phyloP scores from a whole-genome alignment of 92 coral and sea anemone genomes.

The Palythoa heliodiscus region DNA sequence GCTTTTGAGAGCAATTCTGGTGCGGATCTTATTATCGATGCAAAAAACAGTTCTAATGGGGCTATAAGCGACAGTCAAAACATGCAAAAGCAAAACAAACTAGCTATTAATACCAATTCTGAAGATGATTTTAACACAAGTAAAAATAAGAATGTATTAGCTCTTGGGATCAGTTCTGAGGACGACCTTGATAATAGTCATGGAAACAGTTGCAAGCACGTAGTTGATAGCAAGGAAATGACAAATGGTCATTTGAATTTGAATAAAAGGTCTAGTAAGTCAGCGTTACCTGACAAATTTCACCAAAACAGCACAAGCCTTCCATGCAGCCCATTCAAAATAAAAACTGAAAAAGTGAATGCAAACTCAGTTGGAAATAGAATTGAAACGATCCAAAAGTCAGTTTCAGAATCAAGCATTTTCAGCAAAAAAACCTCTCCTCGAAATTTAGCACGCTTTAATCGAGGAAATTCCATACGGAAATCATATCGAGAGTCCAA shows the following conservation, averaged over 20 bases:
- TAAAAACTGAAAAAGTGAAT: constrained; percentile 26
- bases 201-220: neutral
- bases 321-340: constrained; percentile 37
- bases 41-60: neutral
- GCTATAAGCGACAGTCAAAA: neutral
- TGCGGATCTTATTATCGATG: neutral
- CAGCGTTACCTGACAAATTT: neutral
- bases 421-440: constrained; percentile 17
- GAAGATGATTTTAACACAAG: neutral
- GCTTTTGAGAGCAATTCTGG: neutral
- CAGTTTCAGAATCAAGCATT: constrained; percentile 44
- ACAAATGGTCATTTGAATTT: constrained; percentile 1
- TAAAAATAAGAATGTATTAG: neutral
- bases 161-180: neutral
- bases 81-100: neutral
- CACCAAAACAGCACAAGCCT: constrained; percentile 19
- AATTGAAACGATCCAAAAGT: constrained; percentile 33
- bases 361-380: constrained; percentile 15
- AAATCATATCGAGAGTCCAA: constrained; percentile 36
- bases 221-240: neutral
- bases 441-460: neutral
- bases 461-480: neutral
- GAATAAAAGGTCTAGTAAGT: no score
- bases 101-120: neutral
- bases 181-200: neutral